Evolutionary conservation across 2,888 invertebrate species (phyloP), one percentile per base, ranked within the genome.

Genomic region (Hirtodrosophila histrioides): DNA sequence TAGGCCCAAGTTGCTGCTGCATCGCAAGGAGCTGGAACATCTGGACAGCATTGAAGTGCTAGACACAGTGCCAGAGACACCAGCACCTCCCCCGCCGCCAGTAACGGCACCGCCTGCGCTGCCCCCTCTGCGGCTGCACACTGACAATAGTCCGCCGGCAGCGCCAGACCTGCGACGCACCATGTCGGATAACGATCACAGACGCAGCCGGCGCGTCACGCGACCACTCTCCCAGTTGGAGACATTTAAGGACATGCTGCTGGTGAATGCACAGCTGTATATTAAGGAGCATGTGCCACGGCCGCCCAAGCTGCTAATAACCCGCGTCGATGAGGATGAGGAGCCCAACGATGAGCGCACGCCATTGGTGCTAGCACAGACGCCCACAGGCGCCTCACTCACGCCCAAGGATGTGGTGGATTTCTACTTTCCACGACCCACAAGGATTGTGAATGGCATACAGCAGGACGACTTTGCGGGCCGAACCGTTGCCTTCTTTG

Each of bases 391-490:
- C 1, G 50, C 88, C 0, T 86, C 89, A 0, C 57, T 74, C 2
- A 78, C 84, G 3, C 76, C 83, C 35, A 65, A 79, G 31, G 90
- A 90, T 54, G 86, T 90, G 11, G 92, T 91, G 48, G 89, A 92
- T 41, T 90, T 92, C 39, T 78, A 92, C 40, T 90, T 90, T 73
- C 89, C 89, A 56, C 91, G 88, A 37, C 93, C 92, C 23, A 92
- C 92, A 46, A 92, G 91, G 36, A 94, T 92, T 50, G 92, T 93
- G 75, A 92, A 94, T 75, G 95, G 95, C 6, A 92, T 96, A 7
- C 94, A 95, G 70, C 95, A 96, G 70, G 96, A 96, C 78, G 96
- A 96, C 82, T 93, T 94, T 1, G 93, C 95, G 0, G 95, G 95
- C 9, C 94, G 94, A 75, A 89, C 94, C 5, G 92, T 96, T 3